Evolutionary conservation across 2,888 invertebrate genomes (phyloP).

Genomic region (Xiphydria camelus): DNA sequence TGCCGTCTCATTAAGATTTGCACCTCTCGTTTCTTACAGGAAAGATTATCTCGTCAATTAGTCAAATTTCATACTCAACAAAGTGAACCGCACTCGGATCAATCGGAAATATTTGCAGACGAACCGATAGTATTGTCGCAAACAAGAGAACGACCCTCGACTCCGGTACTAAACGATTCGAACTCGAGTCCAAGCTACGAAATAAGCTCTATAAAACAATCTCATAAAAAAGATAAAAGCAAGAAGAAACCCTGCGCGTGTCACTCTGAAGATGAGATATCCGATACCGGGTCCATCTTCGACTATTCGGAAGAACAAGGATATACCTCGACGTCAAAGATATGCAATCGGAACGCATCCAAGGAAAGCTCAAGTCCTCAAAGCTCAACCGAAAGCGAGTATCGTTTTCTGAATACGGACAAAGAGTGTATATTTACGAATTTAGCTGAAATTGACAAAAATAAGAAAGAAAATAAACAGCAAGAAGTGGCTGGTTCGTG

Average conservation of each 20-base stretch:
- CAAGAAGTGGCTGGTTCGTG: background rate
- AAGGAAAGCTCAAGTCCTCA: constrained; percentile 6
- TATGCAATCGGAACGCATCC: background rate
- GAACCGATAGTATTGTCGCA: constrained; percentile 7
- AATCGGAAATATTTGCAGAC: constrained; percentile 6
- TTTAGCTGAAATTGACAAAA: too few species aligned
- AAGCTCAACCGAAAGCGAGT: background rate
- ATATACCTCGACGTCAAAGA: too few species aligned
- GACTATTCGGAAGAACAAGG: constrained; percentile 20
- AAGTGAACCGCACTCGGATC: background rate
- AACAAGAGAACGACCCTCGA: constrained; percentile 26
- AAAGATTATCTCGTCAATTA: constrained; percentile 32
- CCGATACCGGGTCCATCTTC: constrained; percentile 34
- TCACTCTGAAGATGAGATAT: constrained; percentile 33
- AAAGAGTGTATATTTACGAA: too few species aligned
- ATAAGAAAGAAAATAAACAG: background rate
- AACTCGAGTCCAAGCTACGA: constrained; percentile 28
- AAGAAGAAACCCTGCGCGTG: constrained; percentile 17
- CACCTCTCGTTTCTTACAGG: constrained; percentile 25
- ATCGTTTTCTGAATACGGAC: background rate
- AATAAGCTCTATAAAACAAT: constrained; percentile 27
- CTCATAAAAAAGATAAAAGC: constrained; percentile 31
- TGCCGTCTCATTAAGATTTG: too few species aligned
- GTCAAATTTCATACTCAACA: constrained; percentile 7
- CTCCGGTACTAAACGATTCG: constrained; percentile 23